A percentile compares a stretch with the other conserved stretches of the same genome.
Evolutionary conservation across 2,797 vertebrate species (phyloP).

Genomic region (Neosilurus mollespiculum): DNA sequence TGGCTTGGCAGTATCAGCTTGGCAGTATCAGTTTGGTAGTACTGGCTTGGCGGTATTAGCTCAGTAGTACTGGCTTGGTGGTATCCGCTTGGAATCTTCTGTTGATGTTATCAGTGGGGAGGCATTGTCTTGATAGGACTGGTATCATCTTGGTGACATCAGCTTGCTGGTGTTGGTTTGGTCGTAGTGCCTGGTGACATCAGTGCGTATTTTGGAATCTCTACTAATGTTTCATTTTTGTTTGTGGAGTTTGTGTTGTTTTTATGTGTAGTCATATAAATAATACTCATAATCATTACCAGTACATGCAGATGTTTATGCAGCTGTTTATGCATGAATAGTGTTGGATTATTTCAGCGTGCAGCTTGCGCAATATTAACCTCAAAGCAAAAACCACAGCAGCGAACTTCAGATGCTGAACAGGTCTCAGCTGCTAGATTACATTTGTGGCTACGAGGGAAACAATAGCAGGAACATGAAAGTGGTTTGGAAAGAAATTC

Average conservation of each 20-base stretch:
- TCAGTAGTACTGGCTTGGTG: background rate
- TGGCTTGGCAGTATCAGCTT: background rate
- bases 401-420: background rate
- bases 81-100: background rate
- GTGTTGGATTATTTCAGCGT: background rate
- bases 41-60: no score
- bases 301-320: background rate
- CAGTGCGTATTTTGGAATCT: background rate
- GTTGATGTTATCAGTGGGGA: background rate
- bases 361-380: background rate
- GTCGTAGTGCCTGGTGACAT: no score
- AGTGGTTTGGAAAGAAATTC: background rate
- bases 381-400: background rate
- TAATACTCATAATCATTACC: background rate
- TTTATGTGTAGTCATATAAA: background rate
- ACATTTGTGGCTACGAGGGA: background rate
- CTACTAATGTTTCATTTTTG: background rate
- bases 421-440: background rate
- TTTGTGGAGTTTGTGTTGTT: background rate
- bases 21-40: no score
- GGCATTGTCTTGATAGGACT: background rate
- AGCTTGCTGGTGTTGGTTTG: no score
- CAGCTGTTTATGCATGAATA: background rate
- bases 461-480: background rate
- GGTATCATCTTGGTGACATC: no score